phyloP scores from a whole-genome alignment of 2,113 vertebrate genomes.

The Abramis brama region DNA sequence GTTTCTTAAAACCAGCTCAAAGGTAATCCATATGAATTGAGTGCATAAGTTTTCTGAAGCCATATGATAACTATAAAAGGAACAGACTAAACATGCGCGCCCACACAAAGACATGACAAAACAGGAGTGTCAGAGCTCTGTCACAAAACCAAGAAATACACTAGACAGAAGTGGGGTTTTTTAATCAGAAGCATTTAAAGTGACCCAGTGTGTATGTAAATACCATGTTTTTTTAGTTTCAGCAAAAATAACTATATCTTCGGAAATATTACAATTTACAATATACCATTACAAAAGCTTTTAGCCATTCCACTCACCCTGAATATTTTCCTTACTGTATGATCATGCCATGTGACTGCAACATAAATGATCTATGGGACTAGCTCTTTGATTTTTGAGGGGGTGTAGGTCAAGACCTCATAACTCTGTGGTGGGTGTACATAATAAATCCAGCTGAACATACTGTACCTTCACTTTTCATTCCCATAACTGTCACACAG shows the following conservation, averaged over 20 bases:
- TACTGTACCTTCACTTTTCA: neutral
- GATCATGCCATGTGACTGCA: neutral
- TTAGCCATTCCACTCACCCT: neutral
- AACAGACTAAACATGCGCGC: neutral
- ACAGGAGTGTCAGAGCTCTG: too few species aligned
- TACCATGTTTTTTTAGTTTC: neutral
- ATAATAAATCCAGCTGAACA: constrained; percentile 17
- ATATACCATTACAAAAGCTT: neutral
- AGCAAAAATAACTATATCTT: neutral
- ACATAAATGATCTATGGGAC: neutral
- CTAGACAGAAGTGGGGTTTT: neutral
- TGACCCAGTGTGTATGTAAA: neutral
- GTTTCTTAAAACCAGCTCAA: neutral
- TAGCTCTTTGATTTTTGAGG: neutral
- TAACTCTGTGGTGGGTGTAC: neutral
- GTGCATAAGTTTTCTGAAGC: neutral
- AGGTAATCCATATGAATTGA: neutral
- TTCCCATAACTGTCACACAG: constrained; percentile 11
- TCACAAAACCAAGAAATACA: too few species aligned
- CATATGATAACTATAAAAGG: neutral
- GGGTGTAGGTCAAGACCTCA: constrained; percentile 3
- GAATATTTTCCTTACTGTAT: neutral
- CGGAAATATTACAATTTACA: neutral
- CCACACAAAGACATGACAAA: neutral
- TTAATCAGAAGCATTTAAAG: neutral